phyloP scores from a whole-genome alignment of 1,140 invertebrate species.

The Dendrolimus punctatus region DNA sequence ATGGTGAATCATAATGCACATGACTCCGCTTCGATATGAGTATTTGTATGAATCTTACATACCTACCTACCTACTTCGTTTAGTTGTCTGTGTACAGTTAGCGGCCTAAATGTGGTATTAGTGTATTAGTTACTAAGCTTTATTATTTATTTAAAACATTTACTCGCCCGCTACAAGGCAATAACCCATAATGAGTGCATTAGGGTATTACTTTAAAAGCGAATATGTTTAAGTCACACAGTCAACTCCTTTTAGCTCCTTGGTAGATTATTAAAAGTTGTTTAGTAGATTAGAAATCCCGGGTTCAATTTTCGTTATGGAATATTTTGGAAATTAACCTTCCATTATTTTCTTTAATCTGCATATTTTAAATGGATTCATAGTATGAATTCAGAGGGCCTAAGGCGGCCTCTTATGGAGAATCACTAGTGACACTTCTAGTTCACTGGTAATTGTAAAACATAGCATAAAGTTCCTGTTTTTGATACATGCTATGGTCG shows the following conservation, averaged over 20 bases:
- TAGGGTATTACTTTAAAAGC: conserved; percentile 1
- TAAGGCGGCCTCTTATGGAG: no score
- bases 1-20: conserved; percentile 13
- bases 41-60: conserved; percentile 5
- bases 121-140: conserved; percentile 24
- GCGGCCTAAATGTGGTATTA: conserved; percentile 23
- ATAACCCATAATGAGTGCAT: conserved; percentile 21
- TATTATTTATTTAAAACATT: conserved; percentile 20
- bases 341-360: no score
- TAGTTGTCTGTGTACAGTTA: conserved; percentile 27
- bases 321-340: no score
- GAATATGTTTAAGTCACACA: not conserved
- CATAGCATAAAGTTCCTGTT: no score
- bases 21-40: conserved; percentile 10
- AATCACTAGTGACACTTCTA: no score
- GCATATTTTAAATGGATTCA: no score
- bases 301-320: no score
- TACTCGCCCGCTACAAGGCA: conserved; percentile 13
- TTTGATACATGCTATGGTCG: no score
- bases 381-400: no score
- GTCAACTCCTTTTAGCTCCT: no score
- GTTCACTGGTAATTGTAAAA: no score
- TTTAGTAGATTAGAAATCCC: no score
- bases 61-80: conserved; percentile 10
- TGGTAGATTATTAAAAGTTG: not conserved